Percentiles rank a stretch among this genome's conserved stretches.
Conservation (phyloP, 2,888 invertebrate genomes). For the Leucania comma region DNA sequence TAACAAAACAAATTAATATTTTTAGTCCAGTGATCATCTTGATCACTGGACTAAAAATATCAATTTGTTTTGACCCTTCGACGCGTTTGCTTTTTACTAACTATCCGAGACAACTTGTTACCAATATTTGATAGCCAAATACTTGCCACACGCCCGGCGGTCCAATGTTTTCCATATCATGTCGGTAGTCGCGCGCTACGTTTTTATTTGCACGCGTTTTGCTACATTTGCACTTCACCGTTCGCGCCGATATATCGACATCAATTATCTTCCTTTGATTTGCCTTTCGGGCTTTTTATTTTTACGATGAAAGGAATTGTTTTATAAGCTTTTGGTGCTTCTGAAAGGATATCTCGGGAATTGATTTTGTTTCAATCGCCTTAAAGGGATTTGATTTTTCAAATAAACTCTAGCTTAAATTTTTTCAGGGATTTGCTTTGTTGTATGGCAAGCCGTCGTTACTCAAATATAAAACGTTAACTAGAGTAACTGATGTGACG, state of each 20-base stretch:
- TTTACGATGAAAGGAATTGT: background rate
- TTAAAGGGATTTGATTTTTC: background rate
- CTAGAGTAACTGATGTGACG: too few relatives aligned
- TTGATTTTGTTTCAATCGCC: background rate
- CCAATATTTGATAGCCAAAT: conserved; percentile 19
- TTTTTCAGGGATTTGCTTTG: background rate
- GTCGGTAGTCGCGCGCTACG: background rate
- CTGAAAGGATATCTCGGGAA: background rate
- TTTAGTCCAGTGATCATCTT: background rate
- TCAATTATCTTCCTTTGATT: conserved; percentile 13
- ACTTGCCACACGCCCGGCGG: conserved; percentile 37
- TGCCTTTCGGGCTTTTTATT: conserved; percentile 19
- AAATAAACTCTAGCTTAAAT: background rate
- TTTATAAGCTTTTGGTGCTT: background rate
- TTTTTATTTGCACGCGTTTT: conserved; percentile 15
- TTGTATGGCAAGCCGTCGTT: too few relatives aligned
- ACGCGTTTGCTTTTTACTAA: too few relatives aligned
- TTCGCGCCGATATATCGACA: background rate
- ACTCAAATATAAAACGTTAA: too few relatives aligned
- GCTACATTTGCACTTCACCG: conserved; percentile 21
- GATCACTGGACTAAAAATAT: too few relatives aligned
- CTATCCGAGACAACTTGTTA: background rate
- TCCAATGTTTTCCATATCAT: conserved; percentile 16
- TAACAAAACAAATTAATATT: too few relatives aligned
- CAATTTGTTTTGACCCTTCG: too few relatives aligned